These are phyloP conservation scores for Drosophila takahashii DNA, from an alignment of 1,140 invertebrate genomes.

Conservation along the genomic window DNA sequence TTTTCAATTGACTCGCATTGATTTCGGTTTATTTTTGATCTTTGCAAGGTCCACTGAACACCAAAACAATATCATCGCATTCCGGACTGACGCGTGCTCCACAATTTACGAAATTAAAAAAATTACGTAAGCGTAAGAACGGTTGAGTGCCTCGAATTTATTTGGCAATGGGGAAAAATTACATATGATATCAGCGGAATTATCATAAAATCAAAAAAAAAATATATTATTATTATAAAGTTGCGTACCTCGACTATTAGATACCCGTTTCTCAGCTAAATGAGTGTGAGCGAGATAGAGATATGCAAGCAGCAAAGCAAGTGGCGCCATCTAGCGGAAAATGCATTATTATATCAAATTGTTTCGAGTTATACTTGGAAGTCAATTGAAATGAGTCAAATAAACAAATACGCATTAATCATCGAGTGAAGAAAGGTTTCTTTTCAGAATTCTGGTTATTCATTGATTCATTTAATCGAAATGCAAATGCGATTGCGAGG, in stretches of 20 bases:
- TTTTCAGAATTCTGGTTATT: slow-evolving; percentile 15
- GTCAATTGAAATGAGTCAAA: slow-evolving; percentile 15
- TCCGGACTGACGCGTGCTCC: slow-evolving; percentile 62
- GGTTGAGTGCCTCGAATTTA: slow-evolving; percentile 13
- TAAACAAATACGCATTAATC: slow-evolving; percentile 9
- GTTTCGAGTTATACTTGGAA: not conserved
- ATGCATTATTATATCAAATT: not conserved
- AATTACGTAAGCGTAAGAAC: slow-evolving; percentile 46
- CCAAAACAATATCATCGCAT: slow-evolving; percentile 15
- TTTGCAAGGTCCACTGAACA: slow-evolving; percentile 64
- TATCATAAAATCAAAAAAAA: not conserved
- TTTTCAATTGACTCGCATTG: slow-evolving; percentile 76
- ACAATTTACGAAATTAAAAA: slow-evolving; percentile 53
- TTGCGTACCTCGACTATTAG: too few relatives aligned
- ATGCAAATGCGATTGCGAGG: slow-evolving; percentile 41
- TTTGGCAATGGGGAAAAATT: slow-evolving; percentile 1
- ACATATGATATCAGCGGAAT: not conserved
- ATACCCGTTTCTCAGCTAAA: too few relatives aligned
- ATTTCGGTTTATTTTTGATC: slow-evolving; percentile 69
- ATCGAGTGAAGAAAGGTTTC: slow-evolving; percentile 1
- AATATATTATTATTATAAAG: too few relatives aligned
- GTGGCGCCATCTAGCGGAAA: too few relatives aligned
- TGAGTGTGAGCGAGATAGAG: too few relatives aligned
- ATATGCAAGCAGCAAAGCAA: too few relatives aligned
- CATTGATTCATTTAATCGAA: slow-evolving; percentile 20